Evolutionary conservation across 2,797 vertebrate genomes (phyloP).

Genomic region (Gymnoscopelus microlampas): DNA sequence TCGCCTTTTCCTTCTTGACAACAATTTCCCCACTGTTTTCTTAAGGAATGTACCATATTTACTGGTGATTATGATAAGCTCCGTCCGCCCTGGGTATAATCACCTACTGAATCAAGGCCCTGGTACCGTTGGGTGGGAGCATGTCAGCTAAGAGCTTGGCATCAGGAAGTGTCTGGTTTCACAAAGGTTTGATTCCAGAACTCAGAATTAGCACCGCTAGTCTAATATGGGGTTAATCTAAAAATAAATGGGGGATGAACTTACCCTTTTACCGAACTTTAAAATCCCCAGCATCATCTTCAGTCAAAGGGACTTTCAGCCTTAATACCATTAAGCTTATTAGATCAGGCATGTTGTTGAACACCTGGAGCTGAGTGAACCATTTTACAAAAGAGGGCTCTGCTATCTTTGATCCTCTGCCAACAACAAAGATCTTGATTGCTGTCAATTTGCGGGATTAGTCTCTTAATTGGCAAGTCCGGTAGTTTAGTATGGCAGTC

Average conservation of each 20-base stretch:
- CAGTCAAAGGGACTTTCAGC: slow-evolving; percentile 29
- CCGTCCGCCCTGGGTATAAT: slow-evolving; percentile 9
- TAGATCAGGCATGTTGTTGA: neutral
- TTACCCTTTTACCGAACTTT: slow-evolving; percentile 14
- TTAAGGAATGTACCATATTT: slow-evolving; percentile 42
- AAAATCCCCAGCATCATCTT: slow-evolving; percentile 32
- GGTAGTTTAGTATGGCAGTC: neutral
- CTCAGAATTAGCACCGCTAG: neutral
- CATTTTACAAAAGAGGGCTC: slow-evolving; percentile 7
- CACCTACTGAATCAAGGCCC: slow-evolving; percentile 2
- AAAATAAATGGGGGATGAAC: slow-evolving; percentile 18
- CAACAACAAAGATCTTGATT: slow-evolving; percentile 29
- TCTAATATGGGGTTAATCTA: neutral
- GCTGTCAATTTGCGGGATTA: slow-evolving; percentile 34
- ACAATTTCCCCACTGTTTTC: slow-evolving; percentile 52
- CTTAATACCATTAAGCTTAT: slow-evolving; percentile 32
- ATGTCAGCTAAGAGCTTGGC: neutral
- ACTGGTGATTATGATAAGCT: slow-evolving; percentile 42
- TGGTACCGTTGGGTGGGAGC: slow-evolving; percentile 1
- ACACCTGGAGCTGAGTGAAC: slow-evolving; percentile 2
- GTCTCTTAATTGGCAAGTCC: slow-evolving; percentile 16
- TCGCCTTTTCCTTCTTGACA: slow-evolving; percentile 26
- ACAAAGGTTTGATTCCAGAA: neutral
- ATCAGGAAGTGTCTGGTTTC: neutral
- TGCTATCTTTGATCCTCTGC: slow-evolving; percentile 33